phyloP scores from a whole-genome alignment of 2,888 invertebrate species.

The Limnephilus marmoratus region DNA sequence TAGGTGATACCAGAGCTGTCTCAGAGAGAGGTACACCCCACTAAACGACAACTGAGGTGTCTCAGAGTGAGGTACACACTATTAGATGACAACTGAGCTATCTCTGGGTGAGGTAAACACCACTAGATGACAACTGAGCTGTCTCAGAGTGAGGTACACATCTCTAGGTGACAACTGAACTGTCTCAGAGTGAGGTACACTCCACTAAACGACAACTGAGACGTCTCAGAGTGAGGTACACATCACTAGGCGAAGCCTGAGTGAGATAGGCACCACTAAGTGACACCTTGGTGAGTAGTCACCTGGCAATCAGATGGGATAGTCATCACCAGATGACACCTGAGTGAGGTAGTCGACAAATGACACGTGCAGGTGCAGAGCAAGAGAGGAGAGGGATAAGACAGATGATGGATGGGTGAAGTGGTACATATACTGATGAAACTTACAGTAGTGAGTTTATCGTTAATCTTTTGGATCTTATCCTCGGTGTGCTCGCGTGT shows the following conservation, averaged over 20 bases:
- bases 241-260: background rate
- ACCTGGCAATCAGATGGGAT: background rate
- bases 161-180: no score
- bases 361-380: background rate
- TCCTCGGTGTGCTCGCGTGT: constrained; percentile 85
- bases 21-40: no score
- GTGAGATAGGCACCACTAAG: background rate
- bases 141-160: no score
- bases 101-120: no score
- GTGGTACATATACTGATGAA: constrained; percentile 56
- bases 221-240: no score
- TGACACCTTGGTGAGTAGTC: background rate
- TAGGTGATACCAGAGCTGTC: no score
- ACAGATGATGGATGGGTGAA: constrained; percentile 26
- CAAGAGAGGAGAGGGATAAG: constrained; percentile 7
- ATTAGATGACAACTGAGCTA: no score
- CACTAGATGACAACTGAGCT: no score
- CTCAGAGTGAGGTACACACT: no score
- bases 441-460: constrained; percentile 87
- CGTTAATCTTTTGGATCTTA: constrained; percentile 84
- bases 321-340: background rate
- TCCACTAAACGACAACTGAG: no score
- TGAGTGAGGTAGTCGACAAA: background rate
- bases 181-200: no score
- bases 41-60: no score